phyloP scores from a whole-genome alignment of 2,888 invertebrate species.

The Harpalus rufipes region DNA sequence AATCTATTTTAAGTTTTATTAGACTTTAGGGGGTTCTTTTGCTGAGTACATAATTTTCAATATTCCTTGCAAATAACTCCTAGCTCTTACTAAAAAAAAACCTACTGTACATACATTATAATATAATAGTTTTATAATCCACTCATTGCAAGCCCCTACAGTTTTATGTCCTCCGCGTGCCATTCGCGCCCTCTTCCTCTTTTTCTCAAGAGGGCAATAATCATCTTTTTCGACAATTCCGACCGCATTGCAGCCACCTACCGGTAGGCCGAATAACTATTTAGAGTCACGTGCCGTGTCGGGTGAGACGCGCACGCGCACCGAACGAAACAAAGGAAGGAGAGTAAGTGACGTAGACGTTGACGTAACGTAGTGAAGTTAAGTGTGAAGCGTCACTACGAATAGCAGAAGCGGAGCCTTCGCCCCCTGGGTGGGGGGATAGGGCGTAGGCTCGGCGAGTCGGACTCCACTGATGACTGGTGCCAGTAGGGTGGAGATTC shows the following conservation, averaged over 20 bases:
- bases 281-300: constrained; percentile 48
- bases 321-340: constrained; percentile 39
- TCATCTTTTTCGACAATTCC: constrained; percentile 73
- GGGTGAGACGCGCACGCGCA: constrained; percentile 49
- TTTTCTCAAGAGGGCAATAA: neutral
- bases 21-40: too few species aligned
- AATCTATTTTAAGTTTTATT: too few species aligned
- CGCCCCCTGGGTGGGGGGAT: too few species aligned
- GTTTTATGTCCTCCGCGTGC: neutral
- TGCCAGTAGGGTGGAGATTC: too few species aligned
- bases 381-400: constrained; percentile 56
- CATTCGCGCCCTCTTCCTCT: constrained; percentile 49
- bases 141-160: too few species aligned
- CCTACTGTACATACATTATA: too few species aligned
- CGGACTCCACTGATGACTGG: too few species aligned
- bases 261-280: constrained; percentile 71
- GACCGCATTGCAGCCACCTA: constrained; percentile 75
- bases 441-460: too few species aligned
- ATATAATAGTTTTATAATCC: too few species aligned
- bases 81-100: too few species aligned
- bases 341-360: neutral
- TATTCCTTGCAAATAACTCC: too few species aligned
- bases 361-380: constrained; percentile 10
- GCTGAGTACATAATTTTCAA: too few species aligned
- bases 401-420: constrained; percentile 49